Evolutionary conservation across 2,888 invertebrate species (phyloP).

Genomic region (Aromia moschata): DNA sequence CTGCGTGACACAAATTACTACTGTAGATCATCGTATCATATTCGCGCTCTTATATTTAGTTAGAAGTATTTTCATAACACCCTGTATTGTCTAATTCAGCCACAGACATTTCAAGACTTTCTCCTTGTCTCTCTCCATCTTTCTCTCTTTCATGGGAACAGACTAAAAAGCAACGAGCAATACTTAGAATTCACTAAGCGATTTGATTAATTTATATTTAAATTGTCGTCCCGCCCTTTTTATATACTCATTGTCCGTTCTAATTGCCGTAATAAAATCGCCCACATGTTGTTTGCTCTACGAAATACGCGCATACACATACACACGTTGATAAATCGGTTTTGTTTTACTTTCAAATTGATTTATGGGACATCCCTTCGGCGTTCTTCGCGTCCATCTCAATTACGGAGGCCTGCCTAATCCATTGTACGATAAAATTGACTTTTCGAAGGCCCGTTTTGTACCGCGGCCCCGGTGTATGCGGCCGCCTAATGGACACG

Average conservation of each 20-base stretch:
- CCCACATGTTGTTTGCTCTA: constrained; percentile 31
- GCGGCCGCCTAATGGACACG: constrained; percentile 24
- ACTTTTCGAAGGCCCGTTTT: constrained; percentile 27
- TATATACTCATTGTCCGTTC: constrained; percentile 28
- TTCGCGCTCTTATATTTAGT: no score
- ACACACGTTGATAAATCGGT: constrained; percentile 5
- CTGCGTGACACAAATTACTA: no score
- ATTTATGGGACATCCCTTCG: constrained; percentile 28
- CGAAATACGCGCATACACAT: not conserved
- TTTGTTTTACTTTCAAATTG: constrained; percentile 30
- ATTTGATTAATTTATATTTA: constrained; percentile 33
- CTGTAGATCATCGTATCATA: no score
- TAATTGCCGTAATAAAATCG: constrained; percentile 28
- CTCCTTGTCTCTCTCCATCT: no score
- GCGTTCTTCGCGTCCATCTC: constrained; percentile 20
- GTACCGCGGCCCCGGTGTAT: constrained; percentile 20
- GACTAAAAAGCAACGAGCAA: constrained; percentile 24
- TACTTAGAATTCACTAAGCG: constrained; percentile 20
- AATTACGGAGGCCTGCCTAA: constrained; percentile 25
- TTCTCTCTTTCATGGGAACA: no score
- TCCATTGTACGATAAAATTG: constrained; percentile 35
- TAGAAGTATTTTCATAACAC: no score
- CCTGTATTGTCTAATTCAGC: no score
- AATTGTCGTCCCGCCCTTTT: constrained; percentile 28
- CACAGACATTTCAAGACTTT: no score